Evolutionary conservation across 2,113 vertebrate species (phyloP).

Genomic region (Phylloscopus whistleri): DNA sequence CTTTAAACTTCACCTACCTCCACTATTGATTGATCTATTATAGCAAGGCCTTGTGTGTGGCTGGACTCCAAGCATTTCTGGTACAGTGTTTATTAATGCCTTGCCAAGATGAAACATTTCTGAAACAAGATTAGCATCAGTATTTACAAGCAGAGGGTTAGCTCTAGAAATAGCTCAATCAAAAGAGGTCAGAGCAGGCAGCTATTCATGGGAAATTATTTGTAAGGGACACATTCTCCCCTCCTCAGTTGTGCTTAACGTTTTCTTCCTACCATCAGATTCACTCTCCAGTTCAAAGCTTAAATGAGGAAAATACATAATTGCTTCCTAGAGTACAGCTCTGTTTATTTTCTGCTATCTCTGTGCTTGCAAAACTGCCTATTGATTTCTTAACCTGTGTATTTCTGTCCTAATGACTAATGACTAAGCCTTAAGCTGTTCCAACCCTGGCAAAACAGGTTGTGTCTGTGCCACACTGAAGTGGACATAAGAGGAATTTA

Average conservation of each 20-base stretch:
- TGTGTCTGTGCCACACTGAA: background rate
- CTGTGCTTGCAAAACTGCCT: slow-evolving; percentile 14
- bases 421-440: background rate
- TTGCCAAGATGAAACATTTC: slow-evolving; percentile 42
- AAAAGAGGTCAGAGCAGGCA: background rate
- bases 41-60: background rate
- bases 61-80: background rate
- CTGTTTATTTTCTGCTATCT: slow-evolving; percentile 4
- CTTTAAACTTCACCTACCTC: background rate
- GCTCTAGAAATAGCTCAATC: slow-evolving; percentile 49
- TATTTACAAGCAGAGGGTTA: slow-evolving; percentile 36
- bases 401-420: slow-evolving; percentile 3
- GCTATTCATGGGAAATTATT: slow-evolving; percentile 13
- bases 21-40: background rate
- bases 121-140: slow-evolving; percentile 39
- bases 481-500: background rate
- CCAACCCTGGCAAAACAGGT: background rate
- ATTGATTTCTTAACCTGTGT: background rate
- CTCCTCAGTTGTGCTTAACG: background rate
- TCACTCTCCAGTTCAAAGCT: slow-evolving; percentile 1
- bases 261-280: background rate
- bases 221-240: background rate
- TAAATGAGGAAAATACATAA: background rate
- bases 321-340: background rate
- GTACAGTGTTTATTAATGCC: slow-evolving; percentile 34